Conservation (phyloP, 2,888 invertebrate species). For the Trissolcus japonicus region DNA sequence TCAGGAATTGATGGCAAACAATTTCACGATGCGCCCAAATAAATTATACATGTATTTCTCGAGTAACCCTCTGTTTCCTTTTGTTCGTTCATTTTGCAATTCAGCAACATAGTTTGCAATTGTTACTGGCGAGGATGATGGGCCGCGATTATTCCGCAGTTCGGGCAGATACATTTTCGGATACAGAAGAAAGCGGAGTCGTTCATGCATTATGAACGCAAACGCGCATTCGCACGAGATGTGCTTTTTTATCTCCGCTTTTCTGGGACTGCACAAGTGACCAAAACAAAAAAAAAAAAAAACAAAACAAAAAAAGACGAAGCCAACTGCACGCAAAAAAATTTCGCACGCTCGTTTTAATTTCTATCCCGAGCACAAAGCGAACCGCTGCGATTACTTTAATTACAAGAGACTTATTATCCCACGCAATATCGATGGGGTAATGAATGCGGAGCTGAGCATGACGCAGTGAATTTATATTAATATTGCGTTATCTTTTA, state of each 20-base stretch:
- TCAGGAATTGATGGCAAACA: slow-evolving; percentile 17
- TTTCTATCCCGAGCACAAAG: not conserved
- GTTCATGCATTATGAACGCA: slow-evolving; percentile 55
- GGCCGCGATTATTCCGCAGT: slow-evolving; percentile 38
- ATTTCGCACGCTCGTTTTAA: not conserved
- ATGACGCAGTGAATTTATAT: slow-evolving; percentile 25
- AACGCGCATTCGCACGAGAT: not conserved
- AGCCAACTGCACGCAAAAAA: not conserved
- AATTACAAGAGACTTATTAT: slow-evolving; percentile 57
- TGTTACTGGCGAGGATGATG: slow-evolving; percentile 35
- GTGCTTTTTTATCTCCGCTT: not conserved
- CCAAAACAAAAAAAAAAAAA: slow-evolving; percentile 4
- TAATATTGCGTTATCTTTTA: slow-evolving; percentile 30
- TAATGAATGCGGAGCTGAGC: slow-evolving; percentile 60
- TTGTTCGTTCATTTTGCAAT: slow-evolving; percentile 24
- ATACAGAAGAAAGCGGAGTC: slow-evolving; percentile 32
- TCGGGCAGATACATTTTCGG: slow-evolving; percentile 44
- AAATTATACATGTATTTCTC: slow-evolving; percentile 8
- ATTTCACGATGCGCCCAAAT: slow-evolving; percentile 4
- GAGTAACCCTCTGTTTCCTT: not conserved
- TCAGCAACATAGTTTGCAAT: slow-evolving; percentile 27
- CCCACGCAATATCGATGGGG: slow-evolving; percentile 42
- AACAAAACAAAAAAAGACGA: not conserved
- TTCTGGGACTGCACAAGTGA: slow-evolving; percentile 5
- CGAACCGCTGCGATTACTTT: slow-evolving; percentile 60